Conservation (phyloP, 1,140 invertebrate species). For the Venturia canescens region DNA sequence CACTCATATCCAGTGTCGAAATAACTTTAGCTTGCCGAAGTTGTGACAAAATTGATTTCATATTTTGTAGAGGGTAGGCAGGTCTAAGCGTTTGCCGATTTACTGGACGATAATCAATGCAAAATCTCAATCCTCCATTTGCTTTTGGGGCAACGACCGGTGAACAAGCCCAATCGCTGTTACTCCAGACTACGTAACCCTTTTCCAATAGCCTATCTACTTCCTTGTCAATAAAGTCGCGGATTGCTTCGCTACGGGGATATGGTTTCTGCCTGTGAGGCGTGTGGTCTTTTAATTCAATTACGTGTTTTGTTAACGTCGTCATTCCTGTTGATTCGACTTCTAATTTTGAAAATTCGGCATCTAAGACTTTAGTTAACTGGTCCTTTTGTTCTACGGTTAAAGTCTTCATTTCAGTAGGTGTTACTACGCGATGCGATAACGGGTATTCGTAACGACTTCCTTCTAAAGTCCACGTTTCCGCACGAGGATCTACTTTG, state of each 20-base stretch:
- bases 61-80: neutral
- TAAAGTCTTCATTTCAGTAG: neutral
- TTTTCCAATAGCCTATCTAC: slow-evolving; percentile 26
- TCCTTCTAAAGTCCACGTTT: slow-evolving; percentile 44
- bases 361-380: neutral
- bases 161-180: slow-evolving; percentile 30
- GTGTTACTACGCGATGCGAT: neutral
- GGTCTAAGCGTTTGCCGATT: slow-evolving; percentile 40
- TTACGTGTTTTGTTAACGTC: slow-evolving; percentile 34
- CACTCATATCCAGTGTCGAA: slow-evolving; percentile 60
- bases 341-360: slow-evolving; percentile 43
- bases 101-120: slow-evolving; percentile 35
- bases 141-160: slow-evolving; percentile 35
- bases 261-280: slow-evolving; percentile 48
- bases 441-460: slow-evolving; percentile 38
- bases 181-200: slow-evolving; percentile 43
- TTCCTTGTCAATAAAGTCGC: slow-evolving; percentile 38
- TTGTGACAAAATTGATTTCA: slow-evolving; percentile 13
- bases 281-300: slow-evolving; percentile 33
- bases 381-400: neutral
- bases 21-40: slow-evolving; percentile 49
- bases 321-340: slow-evolving; percentile 35
- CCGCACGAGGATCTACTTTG: neutral
- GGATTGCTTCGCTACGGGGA: slow-evolving; percentile 40
- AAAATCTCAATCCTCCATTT: slow-evolving; percentile 40